Percentiles rank a stretch among this genome's conserved stretches.
phyloP scores from a whole-genome alignment of 2,888 invertebrate genomes.

The Thumatha senex region DNA sequence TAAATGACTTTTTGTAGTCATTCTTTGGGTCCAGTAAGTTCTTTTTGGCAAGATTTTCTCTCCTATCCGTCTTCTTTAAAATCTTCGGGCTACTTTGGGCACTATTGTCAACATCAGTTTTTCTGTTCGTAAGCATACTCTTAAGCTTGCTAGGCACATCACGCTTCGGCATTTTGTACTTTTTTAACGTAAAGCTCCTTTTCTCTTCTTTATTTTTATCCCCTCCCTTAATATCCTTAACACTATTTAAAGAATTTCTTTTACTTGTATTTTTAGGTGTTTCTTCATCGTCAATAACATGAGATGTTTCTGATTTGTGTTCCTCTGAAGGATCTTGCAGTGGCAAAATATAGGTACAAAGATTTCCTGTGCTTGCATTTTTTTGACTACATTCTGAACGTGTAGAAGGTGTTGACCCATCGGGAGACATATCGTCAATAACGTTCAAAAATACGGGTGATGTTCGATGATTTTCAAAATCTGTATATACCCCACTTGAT shows the following conservation, averaged over 20 bases:
- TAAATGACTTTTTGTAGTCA: slow-evolving; percentile 89
- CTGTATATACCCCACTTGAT: slow-evolving; percentile 94
- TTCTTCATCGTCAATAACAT: slow-evolving; percentile 55
- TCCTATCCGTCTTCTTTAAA: slow-evolving; percentile 86
- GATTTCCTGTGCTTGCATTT: slow-evolving; percentile 61
- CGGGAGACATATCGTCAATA: slow-evolving; percentile 88
- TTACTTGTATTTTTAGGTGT: slow-evolving; percentile 71
- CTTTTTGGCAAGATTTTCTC: slow-evolving; percentile 84
- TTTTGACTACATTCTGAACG: slow-evolving; percentile 79
- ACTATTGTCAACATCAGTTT: slow-evolving; percentile 77
- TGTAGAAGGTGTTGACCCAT: slow-evolving; percentile 83
- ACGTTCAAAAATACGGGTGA: slow-evolving; percentile 81
- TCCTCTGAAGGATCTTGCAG: slow-evolving; percentile 54
- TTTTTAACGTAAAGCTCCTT: slow-evolving; percentile 83
- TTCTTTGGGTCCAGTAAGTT: slow-evolving; percentile 88
- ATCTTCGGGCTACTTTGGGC: slow-evolving; percentile 84
- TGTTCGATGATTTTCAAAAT: slow-evolving; percentile 87
- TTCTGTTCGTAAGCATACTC: slow-evolving; percentile 85
- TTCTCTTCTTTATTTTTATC: slow-evolving; percentile 81
- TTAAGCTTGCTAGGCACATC: slow-evolving; percentile 91
- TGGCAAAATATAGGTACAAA: slow-evolving; percentile 57
- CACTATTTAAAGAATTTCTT: slow-evolving; percentile 73
- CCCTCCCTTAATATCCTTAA: slow-evolving; percentile 60
- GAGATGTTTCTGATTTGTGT: slow-evolving; percentile 48
- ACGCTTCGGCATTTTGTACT: slow-evolving; percentile 90